These are phyloP conservation scores for Ochlodes sylvanus DNA, from an alignment of 2,888 invertebrate species.

Conservation along the genomic window DNA sequence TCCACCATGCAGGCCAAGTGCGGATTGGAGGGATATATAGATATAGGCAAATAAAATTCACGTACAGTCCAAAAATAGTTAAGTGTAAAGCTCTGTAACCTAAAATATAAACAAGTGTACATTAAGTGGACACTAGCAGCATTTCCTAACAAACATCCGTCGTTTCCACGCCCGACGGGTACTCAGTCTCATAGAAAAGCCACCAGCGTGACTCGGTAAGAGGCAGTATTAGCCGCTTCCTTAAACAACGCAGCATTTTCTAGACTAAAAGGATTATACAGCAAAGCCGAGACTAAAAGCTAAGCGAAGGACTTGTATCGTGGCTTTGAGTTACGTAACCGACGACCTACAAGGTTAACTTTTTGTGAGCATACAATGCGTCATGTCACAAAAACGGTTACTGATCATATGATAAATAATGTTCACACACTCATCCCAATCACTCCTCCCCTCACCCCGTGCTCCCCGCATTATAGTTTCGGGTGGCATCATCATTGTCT, in stretches of 20 bases:
- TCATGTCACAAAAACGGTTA: conserved; percentile 33
- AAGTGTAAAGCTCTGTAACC: too few relatives aligned
- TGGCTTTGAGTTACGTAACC: conserved; percentile 30
- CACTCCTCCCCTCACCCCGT: too few relatives aligned
- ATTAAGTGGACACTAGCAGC: not conserved
- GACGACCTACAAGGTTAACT: conserved; percentile 35
- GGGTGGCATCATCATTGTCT: too few relatives aligned
- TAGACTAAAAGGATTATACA: conserved; percentile 35
- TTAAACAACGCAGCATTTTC: conserved; percentile 31
- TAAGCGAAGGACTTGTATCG: conserved; percentile 31
- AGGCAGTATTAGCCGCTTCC: conserved; percentile 22
- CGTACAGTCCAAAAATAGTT: too few relatives aligned
- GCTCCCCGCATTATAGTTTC: too few relatives aligned
- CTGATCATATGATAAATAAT: conserved; percentile 24
- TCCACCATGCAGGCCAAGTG: too few relatives aligned
- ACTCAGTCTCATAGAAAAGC: conserved; percentile 7
- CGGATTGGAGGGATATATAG: too few relatives aligned
- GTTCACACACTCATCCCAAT: not conserved
- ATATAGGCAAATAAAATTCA: too few relatives aligned
- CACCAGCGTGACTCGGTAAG: conserved; percentile 18
- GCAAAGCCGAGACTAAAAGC: conserved; percentile 36
- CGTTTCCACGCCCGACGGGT: not conserved
- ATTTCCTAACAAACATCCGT: not conserved
- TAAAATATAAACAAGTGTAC: not conserved
- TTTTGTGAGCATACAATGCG: conserved; percentile 29